Conservation (phyloP, 2,797 vertebrate species). For the Chromobotia macracanthus region DNA sequence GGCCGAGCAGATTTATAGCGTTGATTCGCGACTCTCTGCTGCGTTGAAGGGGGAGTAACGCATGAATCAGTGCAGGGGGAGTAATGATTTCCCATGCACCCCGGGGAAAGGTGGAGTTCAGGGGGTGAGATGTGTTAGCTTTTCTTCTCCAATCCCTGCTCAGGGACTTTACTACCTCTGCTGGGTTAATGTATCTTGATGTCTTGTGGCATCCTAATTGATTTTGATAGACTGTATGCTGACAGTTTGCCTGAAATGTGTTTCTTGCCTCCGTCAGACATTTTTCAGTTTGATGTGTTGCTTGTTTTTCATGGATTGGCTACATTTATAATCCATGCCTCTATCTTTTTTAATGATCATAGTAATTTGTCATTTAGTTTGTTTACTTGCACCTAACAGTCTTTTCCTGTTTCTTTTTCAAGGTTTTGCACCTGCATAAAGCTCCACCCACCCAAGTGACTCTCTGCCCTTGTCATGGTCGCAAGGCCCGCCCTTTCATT, state of each 20-base stretch:
- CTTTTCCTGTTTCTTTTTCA: slow-evolving; percentile 49
- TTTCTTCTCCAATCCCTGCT: slow-evolving; percentile 22
- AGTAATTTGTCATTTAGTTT: slow-evolving; percentile 6
- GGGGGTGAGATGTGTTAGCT: slow-evolving; percentile 37
- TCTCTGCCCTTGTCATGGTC: slow-evolving; percentile 76
- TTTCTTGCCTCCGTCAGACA: background rate
- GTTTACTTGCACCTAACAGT: background rate
- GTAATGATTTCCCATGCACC: slow-evolving; percentile 74
- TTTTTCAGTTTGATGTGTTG: background rate
- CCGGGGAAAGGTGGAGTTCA: slow-evolving; percentile 54
- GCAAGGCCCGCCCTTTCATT: slow-evolving; percentile 82
- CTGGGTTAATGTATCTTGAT: slow-evolving; percentile 41
- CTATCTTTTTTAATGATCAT: slow-evolving; percentile 4
- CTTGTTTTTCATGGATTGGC: background rate
- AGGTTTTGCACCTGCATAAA: slow-evolving; percentile 69
- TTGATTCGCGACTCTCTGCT: slow-evolving; percentile 57
- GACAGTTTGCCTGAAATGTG: slow-evolving; percentile 20
- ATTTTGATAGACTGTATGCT: slow-evolving; percentile 15
- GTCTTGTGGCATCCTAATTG: slow-evolving; percentile 31
- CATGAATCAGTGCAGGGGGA: slow-evolving; percentile 71
- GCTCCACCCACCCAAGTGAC: slow-evolving; percentile 53
- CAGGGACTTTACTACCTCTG: slow-evolving; percentile 18
- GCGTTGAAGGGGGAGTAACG: slow-evolving; percentile 66
- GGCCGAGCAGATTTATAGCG: slow-evolving; percentile 64
- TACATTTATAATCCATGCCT: slow-evolving; percentile 21